These are phyloP conservation scores for Autographa pulchrina DNA, from an alignment of 2,888 invertebrate species.

Conservation along the genomic window DNA sequence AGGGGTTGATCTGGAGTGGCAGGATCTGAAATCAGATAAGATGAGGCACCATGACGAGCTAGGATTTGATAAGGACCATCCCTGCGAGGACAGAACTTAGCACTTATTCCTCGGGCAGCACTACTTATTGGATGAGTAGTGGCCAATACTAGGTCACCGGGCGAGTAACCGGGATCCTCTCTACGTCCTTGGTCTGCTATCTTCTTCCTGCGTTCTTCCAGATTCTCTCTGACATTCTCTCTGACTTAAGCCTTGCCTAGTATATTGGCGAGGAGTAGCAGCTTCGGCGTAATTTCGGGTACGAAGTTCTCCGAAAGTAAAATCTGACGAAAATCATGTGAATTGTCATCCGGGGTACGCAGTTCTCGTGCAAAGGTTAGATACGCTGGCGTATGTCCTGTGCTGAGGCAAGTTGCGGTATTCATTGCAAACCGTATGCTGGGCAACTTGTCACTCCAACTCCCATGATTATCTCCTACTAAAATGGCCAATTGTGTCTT, in stretches of 20 bases:
- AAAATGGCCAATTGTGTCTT: conserved; percentile 48
- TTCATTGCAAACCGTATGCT: conserved; percentile 48
- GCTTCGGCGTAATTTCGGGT: conserved; percentile 30
- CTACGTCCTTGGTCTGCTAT: no score
- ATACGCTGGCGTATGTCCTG: conserved; percentile 24
- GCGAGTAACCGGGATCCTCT: no score
- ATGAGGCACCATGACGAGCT: no score
- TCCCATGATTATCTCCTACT: conserved; percentile 23
- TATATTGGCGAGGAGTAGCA: not conserved
- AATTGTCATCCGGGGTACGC: conserved; percentile 20
- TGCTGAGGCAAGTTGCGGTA: conserved; percentile 5
- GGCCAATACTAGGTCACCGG: no score
- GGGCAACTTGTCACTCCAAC: conserved; percentile 26
- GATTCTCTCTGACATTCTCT: conserved; percentile 18
- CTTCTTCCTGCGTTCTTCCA: no score
- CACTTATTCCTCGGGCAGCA: no score
- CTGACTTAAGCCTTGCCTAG: conserved; percentile 11
- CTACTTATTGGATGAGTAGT: no score
- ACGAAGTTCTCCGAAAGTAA: conserved; percentile 27
- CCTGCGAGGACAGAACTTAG: no score
- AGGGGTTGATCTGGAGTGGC: no score
- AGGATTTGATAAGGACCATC: no score
- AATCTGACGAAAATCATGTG: conserved; percentile 17
- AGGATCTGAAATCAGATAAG: no score
- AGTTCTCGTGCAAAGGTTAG: conserved; percentile 42